Percentiles rank a stretch among this genome's conserved stretches.
Conservation (phyloP, 2,113 vertebrate genomes). For the Ictalurus furcatus region DNA sequence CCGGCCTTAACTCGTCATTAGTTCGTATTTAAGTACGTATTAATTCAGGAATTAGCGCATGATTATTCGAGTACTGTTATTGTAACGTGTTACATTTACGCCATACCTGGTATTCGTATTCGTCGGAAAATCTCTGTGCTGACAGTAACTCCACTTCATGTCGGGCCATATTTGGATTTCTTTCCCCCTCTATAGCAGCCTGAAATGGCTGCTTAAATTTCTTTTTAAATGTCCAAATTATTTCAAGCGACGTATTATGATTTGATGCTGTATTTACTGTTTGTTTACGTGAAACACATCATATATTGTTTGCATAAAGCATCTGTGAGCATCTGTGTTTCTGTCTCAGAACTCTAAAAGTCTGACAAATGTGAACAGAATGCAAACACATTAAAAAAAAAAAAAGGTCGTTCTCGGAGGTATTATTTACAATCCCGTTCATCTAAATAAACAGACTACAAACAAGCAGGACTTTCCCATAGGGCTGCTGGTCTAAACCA, state of each 20-base stretch:
- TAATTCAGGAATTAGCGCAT: too few relatives aligned
- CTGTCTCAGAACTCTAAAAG: conserved; percentile 14
- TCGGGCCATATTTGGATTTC: not conserved
- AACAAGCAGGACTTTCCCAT: conserved; percentile 32
- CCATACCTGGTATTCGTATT: too few relatives aligned
- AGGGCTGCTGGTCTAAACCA: conserved; percentile 4
- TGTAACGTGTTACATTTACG: not conserved
- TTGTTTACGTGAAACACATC: not conserved
- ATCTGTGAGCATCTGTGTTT: conserved; percentile 29
- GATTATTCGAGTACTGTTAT: too few relatives aligned
- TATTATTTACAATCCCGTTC: conserved; percentile 32
- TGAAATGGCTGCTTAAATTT: not conserved
- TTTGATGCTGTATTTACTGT: not conserved
- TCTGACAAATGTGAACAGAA: conserved; percentile 46
- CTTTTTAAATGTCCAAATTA: too few relatives aligned
- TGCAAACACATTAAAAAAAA: conserved; percentile 41
- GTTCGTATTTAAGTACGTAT: too few relatives aligned
- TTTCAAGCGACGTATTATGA: not conserved
- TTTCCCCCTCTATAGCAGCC: not conserved
- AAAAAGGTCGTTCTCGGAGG: conserved; percentile 19
- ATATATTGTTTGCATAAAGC: not conserved
- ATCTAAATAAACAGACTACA: conserved; percentile 46
- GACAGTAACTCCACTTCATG: not conserved
- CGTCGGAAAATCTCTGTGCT: not conserved
- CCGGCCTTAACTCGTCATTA: too few relatives aligned